Evolutionary conservation across 2,113 vertebrate genomes (phyloP), one percentile per base, ranked within the genome.

Genomic region (Ctenodactylus gundi): DNA sequence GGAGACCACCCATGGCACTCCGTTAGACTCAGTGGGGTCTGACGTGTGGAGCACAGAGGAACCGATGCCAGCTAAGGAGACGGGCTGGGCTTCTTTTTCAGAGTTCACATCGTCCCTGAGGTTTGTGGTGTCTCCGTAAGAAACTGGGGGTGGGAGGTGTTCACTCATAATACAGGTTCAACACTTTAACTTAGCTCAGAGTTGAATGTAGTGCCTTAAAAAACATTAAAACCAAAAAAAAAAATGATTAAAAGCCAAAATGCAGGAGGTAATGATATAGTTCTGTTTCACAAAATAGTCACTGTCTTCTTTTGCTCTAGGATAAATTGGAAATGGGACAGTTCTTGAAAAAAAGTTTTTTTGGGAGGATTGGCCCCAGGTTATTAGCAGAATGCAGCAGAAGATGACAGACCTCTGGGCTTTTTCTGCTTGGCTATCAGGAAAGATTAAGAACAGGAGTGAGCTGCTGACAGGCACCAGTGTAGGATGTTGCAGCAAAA

Each of bases 41-140:
- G 98, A 98, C 12, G 98, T 98, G 14, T 99, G 99, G 99, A 99
- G 98, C 97, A 98, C 99, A 46, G 97, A 99, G 85, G 96, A 98
- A 67, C 90, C 98, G 0, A 82, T 98, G 91, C 97, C 98, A 21
- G 97, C 98, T 53, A 98, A 99, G 82, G 99, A 99, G 97, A 98
- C 98, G 0, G 98, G 99, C 92, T 99, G 99, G 99, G 99, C 99
- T 41, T 99, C 99, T 14, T 99, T 99, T 97, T 98, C 99, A 7
- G 99, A 98, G 96, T 99, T 99, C 96, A 98, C 99, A 0, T 98
- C 99, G 4, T 96, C 98, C 60, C 97, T 99, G 97, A 99, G 99
- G 99, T 0, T 14, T 6, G 1, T 17, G 15, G 1, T 41, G 57
- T 36, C 27, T 46, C 25, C 20, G 0, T 1, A 0, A 8, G 55